A percentile compares a stretch with the other conserved stretches of the same genome.
These are phyloP conservation scores for Cyanistes caeruleus DNA, from an alignment of 2,113 vertebrate species.

Conservation along the genomic window DNA sequence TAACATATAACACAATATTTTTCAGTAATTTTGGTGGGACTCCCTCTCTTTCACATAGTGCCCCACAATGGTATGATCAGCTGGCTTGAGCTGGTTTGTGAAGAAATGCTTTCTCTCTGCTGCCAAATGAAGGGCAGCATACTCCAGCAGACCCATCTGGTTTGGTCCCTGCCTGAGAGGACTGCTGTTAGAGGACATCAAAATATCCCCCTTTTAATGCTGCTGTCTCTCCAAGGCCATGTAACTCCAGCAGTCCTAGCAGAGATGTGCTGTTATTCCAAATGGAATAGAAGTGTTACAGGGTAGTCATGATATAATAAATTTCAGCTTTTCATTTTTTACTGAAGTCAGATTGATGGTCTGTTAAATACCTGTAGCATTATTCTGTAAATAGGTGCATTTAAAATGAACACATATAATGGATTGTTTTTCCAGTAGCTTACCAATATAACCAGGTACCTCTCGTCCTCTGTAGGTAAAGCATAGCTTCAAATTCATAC, in stretches of 20 bases:
- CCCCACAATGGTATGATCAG: neutral
- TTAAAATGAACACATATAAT: neutral
- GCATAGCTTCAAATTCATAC: constrained; percentile 86
- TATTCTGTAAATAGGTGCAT: neutral
- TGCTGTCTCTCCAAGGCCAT: neutral
- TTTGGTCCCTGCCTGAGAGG: neutral
- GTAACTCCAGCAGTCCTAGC: neutral
- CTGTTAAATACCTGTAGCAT: neutral
- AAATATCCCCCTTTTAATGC: neutral
- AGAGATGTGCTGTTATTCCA: neutral
- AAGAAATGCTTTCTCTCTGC: neutral
- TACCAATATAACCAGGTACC: constrained; percentile 85
- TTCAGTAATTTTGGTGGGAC: neutral
- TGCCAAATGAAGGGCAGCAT: neutral
- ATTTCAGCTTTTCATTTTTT: neutral
- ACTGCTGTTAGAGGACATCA: neutral
- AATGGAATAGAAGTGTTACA: neutral
- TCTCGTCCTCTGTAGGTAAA: constrained; percentile 84
- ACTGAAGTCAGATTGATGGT: neutral
- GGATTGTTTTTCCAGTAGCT: constrained; percentile 9
- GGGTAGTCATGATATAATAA: neutral
- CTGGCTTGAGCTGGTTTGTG: neutral
- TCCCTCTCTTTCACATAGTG: neutral
- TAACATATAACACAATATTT: neutral
- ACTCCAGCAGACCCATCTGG: neutral